Conservation (phyloP, 2,113 vertebrate genomes). For the Mesitornis unicolor region DNA sequence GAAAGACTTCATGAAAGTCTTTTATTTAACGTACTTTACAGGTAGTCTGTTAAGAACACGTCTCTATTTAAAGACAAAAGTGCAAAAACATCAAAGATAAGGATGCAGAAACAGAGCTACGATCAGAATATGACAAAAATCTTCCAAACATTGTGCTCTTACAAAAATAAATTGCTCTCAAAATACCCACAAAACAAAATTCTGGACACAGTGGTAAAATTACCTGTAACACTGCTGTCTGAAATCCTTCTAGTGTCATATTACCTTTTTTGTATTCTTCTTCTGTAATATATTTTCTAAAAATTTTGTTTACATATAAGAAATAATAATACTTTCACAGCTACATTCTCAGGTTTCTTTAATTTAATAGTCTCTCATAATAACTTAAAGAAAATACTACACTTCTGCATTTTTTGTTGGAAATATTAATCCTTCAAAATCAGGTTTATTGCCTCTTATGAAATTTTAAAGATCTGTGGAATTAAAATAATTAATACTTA, state of each 20-base stretch:
- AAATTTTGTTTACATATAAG: not conserved
- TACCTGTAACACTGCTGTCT: not conserved
- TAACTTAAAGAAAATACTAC: not conserved
- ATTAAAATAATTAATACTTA: not conserved
- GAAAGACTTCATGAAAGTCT: not conserved
- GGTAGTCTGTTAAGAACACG: not conserved
- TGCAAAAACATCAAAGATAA: not conserved
- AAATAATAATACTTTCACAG: not conserved
- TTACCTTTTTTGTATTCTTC: not conserved
- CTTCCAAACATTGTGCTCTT: not conserved
- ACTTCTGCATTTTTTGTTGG: not conserved
- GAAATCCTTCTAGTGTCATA: not conserved
- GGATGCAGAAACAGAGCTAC: not conserved
- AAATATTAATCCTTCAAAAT: not conserved
- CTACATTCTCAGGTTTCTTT: not conserved
- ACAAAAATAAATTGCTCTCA: not conserved
- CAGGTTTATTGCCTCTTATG: not conserved
- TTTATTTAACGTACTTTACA: not conserved
- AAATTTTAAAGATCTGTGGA: not conserved
- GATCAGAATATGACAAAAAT: not conserved
- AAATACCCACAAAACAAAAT: not conserved
- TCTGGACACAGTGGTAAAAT: not conserved
- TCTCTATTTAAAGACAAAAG: not conserved
- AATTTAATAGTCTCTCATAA: not conserved
- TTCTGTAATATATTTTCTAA: rapidly evolving